Evolutionary conservation across 2,797 vertebrate species (phyloP).

Genomic region (Danio albolineatus): DNA sequence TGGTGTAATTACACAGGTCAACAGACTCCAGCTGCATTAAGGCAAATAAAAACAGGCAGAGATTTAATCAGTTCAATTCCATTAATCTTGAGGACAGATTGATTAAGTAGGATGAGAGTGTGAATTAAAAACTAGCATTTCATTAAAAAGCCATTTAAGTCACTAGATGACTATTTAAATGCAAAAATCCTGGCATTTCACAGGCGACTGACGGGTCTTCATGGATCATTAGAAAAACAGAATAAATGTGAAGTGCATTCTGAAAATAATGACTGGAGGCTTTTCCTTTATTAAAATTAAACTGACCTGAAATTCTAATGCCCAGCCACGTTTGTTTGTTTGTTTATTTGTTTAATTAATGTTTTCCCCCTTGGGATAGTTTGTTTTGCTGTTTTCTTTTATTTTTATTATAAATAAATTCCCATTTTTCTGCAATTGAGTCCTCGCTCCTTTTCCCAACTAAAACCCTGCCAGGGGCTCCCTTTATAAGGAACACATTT

Average conservation of each 20-base stretch:
- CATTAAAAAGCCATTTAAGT: constrained; percentile 55
- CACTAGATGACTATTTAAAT: constrained; percentile 23
- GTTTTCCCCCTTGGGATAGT: too few species aligned
- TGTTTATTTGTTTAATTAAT: too few species aligned
- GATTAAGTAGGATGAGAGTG: constrained; percentile 9
- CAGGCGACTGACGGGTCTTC: not conserved
- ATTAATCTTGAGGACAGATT: constrained; percentile 24
- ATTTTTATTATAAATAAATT: too few species aligned
- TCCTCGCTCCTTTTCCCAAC: too few species aligned
- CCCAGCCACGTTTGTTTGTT: too few species aligned
- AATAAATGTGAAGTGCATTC: not conserved
- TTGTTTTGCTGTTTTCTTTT: too few species aligned
- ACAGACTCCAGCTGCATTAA: constrained; percentile 1
- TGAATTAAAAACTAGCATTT: constrained; percentile 13
- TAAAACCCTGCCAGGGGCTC: too few species aligned
- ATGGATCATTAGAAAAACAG: not conserved
- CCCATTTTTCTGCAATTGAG: too few species aligned
- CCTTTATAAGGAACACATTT: too few species aligned
- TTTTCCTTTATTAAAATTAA: not conserved
- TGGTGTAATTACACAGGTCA: constrained; percentile 13
- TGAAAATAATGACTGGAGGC: not conserved
- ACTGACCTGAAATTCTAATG: not conserved
- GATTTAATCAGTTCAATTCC: constrained; percentile 22
- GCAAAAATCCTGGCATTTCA: not conserved
- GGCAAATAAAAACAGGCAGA: not conserved